These are phyloP conservation scores for Linepithema humile DNA, from an alignment of 1,140 invertebrate species.

Conservation along the genomic window DNA sequence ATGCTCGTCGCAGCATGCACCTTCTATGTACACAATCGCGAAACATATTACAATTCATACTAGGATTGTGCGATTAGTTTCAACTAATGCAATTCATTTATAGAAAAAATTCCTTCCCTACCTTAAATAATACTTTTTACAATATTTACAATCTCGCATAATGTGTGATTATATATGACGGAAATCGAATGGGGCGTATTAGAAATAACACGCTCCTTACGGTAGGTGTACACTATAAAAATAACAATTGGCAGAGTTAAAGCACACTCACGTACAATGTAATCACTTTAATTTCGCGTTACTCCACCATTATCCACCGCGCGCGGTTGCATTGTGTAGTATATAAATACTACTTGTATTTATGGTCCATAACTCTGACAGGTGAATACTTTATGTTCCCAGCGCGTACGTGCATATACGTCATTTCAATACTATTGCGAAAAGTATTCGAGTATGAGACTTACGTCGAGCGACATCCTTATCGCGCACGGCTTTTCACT, in stretches of 20 bases:
- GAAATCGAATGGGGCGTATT: slow-evolving; percentile 9
- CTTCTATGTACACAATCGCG: not conserved
- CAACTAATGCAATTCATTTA: too few relatives aligned
- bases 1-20: too few relatives aligned
- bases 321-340: not conserved
- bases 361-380: slow-evolving; percentile 17
- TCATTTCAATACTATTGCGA: not conserved
- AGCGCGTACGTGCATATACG: not conserved
- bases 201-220: slow-evolving; percentile 18
- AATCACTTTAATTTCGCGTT: slow-evolving; percentile 37
- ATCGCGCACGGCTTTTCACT: not conserved
- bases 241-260: slow-evolving; percentile 22
- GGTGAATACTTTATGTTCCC: slow-evolving; percentile 1
- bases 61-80: not conserved
- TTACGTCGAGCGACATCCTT: not conserved
- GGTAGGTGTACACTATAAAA: not conserved
- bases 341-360: slow-evolving; percentile 26
- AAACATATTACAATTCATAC: slow-evolving; percentile 26
- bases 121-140: slow-evolving; percentile 5
- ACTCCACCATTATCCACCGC: slow-evolving; percentile 2
- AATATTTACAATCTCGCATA: slow-evolving; percentile 32
- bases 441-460: not conserved
- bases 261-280: not conserved
- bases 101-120: too few relatives aligned
- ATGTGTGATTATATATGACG: slow-evolving; percentile 8